Base-by-base conservation (phyloP, 2,113 vertebrate genomes). In the Protomyctophum bolini region DNA sequence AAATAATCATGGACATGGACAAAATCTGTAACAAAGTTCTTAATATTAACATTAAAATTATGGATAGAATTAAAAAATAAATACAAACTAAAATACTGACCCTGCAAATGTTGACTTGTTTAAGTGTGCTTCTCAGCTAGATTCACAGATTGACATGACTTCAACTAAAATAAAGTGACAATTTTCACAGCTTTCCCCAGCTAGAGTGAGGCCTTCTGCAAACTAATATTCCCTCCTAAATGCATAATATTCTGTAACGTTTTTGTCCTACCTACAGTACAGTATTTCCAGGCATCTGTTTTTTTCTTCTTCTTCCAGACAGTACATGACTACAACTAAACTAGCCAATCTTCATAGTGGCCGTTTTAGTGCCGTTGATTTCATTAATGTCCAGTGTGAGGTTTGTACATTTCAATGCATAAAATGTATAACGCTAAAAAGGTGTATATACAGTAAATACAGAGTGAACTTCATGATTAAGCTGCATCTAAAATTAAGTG, bases 391-490 rank as follows among this genome's bases (percentile, higher is more conserved):
- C 72, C n/a, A 54, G 63, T 54, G 6, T 66, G 68, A 78, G 29
- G 68, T 63, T n/a, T 71, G 59, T 63, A 84, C 74, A 88, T 58
- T 77, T 72, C 21, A 78, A 83, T 76, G 84, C 74, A 72, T 81
- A 45, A 21, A 73, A 68, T 54, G n/a, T 73, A 79, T 62, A 33
- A 11, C 33, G 63, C 12, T 66, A 58, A 49, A 29, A 70, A 28
- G 21, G 10, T 57, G 64, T 90, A 88, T 86, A 72, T 84, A 88
- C 81, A 88, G 75, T 68, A 80, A 82, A 76, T 84, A 83, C 64
- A 65, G 59, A 6, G 81, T 81, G 59, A 80, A 75, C 56, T 74
- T 66, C 3, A 82, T 79, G 62, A 83, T 83, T 80, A 72, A 82
- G 86, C 73, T 65, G 76, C 72, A 67, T 66, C 70, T 80, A 75